Conservation (phyloP, 1,140 invertebrate species). For the Philotrypesis tridentata region DNA sequence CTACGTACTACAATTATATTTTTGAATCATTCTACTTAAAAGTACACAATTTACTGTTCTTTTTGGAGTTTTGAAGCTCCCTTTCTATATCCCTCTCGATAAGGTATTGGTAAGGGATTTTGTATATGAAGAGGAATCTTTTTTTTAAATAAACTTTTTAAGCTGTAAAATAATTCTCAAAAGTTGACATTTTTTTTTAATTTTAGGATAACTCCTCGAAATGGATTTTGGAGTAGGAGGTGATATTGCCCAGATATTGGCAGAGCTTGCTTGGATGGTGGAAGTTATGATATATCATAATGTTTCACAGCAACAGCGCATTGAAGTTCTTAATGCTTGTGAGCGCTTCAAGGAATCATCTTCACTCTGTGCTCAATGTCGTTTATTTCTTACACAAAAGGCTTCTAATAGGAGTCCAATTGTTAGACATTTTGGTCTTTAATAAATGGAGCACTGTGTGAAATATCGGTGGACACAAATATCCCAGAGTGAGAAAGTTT, state of each 20-base stretch:
- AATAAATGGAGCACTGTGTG: too few relatives aligned
- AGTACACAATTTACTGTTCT: not conserved
- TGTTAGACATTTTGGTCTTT: too few relatives aligned
- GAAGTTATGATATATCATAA: conserved; percentile 86
- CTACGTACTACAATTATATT: too few relatives aligned
- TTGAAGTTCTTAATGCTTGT: conserved; percentile 86
- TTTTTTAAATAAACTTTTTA: too few relatives aligned
- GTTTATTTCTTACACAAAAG: conserved; percentile 84
- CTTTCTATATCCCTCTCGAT: conserved; percentile 67
- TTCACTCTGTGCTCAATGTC: conserved; percentile 89
- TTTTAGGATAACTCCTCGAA: conserved; percentile 51
- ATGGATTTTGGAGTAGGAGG: conserved; percentile 76
- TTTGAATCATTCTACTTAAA: conserved; percentile 29
- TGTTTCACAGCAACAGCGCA: conserved; percentile 81
- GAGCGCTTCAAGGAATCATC: conserved; percentile 91
- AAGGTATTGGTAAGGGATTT: conserved; percentile 67
- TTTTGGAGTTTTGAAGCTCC: conserved; percentile 58
- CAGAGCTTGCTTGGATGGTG: conserved; percentile 84
- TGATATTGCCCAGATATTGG: conserved; percentile 79
- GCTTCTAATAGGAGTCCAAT: conserved; percentile 80
- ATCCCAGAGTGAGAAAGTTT: conserved; percentile 88
- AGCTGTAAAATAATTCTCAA: too few relatives aligned
- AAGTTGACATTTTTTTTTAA: not conserved
- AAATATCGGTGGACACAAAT: too few relatives aligned
- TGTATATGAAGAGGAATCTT: too few relatives aligned